These are phyloP conservation scores for Aspidiotus destructor DNA, from an alignment of 2,888 invertebrate species.

Conservation along the genomic window DNA sequence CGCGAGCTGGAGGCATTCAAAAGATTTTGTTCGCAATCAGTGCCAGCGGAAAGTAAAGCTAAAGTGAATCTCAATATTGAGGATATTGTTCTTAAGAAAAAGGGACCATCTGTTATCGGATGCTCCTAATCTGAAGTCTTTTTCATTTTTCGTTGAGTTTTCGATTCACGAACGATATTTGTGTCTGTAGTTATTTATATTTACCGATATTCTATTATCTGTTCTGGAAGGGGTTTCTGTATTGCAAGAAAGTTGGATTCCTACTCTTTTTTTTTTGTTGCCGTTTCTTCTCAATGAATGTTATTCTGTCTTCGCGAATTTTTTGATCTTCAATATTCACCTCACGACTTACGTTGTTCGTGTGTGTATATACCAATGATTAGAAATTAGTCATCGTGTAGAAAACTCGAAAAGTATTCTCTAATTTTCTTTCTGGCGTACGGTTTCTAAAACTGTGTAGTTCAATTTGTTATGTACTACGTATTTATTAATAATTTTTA, in stretches of 20 bases:
- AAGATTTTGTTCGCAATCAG: slow-evolving; percentile 73
- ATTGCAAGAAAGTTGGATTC: no score
- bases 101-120: slow-evolving; percentile 39
- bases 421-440: slow-evolving; percentile 14
- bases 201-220: no score
- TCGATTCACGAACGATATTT: no score
- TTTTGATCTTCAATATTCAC: neutral
- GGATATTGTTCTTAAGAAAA: slow-evolving; percentile 61
- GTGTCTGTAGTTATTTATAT: no score
- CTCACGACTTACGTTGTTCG: neutral
- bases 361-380: no score
- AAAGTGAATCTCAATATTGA: slow-evolving; percentile 70
- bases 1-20: slow-evolving; percentile 78
- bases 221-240: no score
- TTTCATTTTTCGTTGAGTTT: neutral
- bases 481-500: slow-evolving; percentile 13
- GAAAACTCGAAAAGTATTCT: slow-evolving; percentile 13
- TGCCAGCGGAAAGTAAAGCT: slow-evolving; percentile 64
- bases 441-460: slow-evolving; percentile 12
- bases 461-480: slow-evolving; percentile 10
- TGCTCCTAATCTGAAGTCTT: slow-evolving; percentile 16
- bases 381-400: neutral
- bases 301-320: neutral
- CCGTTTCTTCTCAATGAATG: neutral
- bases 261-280: no score